Base-by-base conservation (phyloP, 2,888 invertebrate genomes). In the Patella pellucida region DNA sequence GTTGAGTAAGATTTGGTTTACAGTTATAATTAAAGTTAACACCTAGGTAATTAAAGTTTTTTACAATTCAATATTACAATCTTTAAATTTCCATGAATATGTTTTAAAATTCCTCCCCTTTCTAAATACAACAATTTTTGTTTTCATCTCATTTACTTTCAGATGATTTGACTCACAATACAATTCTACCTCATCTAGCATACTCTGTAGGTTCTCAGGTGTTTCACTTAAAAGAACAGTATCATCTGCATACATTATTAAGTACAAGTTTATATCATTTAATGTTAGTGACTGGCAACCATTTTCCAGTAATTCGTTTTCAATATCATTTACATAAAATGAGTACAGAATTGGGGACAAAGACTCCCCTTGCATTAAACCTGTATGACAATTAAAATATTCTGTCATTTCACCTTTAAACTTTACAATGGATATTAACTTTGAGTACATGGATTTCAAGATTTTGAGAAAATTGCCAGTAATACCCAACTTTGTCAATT, bases 81-180 rank as follows among this genome's bases (percentile, higher is more conserved):
- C 41, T 41, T 41, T 41, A 41, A 41, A 41, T 41, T 7, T 41
- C 41, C 41, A 41, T 41, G 41, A 41, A 41, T 41, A 9, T 41
- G 41, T 41, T 41, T 41, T 41, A 5, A 41, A 41, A 41, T 41
- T 41, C 41, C 41, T 9, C 41, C 41, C 41, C 41, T 5, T 41
- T 9, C 41, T 41, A 4, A 41, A 41, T 9, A 41, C 41, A 41
- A 41, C 41, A 3, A 9, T 41, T 41, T 41, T 3, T 9, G 7
- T 7, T 9, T 41, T 41, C 41, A 41, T 41, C 41, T 41, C 41
- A 41, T 9, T 41, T 16, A 76, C 62, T n/a, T 51, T 68, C 15
- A 73, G 51, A 50, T 76, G 73, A 69, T 69, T 69, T 50, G 11
- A 56, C 50, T 27, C 51, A 73, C 72, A 73, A 52, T 76, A 73